These are phyloP conservation scores for Camponotus vicinus DNA, from an alignment of 1,140 invertebrate species.

Conservation along the genomic window DNA sequence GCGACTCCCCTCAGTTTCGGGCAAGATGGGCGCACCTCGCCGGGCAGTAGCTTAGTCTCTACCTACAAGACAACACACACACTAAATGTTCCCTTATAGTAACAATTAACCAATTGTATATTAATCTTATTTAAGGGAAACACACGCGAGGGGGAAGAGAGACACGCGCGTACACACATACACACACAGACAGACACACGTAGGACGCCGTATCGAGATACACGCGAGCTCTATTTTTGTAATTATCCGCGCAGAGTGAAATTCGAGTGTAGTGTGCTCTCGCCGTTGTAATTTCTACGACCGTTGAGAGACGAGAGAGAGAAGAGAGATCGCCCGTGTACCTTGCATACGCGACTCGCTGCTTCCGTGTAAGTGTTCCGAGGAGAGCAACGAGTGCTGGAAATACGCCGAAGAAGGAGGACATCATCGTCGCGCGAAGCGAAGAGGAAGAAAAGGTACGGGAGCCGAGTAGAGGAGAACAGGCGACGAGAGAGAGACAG, in stretches of 20 bases:
- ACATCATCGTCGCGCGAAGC: neutral
- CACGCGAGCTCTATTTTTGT: conserved; percentile 81
- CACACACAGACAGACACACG: neutral
- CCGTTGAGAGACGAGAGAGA: conserved; percentile 39
- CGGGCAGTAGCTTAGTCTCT: conserved; percentile 86
- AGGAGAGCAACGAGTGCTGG: no score
- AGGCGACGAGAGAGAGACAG: neutral
- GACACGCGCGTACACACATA: conserved; percentile 23
- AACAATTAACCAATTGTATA: conserved; percentile 77
- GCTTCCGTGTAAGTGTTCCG: no score
- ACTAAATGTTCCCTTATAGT: conserved; percentile 83
- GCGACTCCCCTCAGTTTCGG: conserved; percentile 80
- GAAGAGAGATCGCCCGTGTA: neutral
- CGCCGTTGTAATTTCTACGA: conserved; percentile 69
- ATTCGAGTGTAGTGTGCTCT: conserved; percentile 68
- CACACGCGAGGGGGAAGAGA: conserved; percentile 25
- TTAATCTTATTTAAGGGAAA: conserved; percentile 79
- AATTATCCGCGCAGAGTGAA: conserved; percentile 68
- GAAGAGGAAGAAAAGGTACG: neutral
- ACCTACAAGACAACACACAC: conserved; percentile 85
- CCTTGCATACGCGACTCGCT: no score
- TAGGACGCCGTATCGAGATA: neutral
- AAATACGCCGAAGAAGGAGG: neutral
- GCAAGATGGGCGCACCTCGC: conserved; percentile 85
- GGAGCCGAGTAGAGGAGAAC: neutral